Conservation (phyloP, 2,888 invertebrate species). For the Anorthoa munda region DNA sequence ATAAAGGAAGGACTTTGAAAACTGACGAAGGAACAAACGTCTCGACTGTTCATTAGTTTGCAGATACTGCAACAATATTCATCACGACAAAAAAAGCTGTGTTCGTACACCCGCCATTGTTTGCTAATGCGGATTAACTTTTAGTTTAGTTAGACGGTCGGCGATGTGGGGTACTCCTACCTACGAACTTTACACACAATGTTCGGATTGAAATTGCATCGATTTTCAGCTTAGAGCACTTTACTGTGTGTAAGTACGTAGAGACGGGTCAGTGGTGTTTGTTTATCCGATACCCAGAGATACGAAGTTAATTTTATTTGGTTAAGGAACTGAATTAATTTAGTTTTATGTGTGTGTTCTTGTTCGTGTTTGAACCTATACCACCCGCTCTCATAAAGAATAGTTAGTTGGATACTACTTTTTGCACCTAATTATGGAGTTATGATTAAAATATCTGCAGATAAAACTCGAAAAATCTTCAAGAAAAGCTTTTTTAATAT, state of each 20-base stretch:
- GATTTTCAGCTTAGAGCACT: slow-evolving; percentile 50
- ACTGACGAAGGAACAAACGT: not conserved
- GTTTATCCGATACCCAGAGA: slow-evolving; percentile 11
- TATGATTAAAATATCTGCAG: too few relatives aligned
- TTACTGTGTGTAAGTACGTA: slow-evolving; percentile 20
- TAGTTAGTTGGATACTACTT: not conserved
- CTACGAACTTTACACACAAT: slow-evolving; percentile 29
- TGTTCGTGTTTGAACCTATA: not conserved
- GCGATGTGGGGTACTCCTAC: slow-evolving; percentile 6
- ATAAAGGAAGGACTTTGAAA: not conserved
- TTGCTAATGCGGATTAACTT: slow-evolving; percentile 31
- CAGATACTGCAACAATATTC: slow-evolving; percentile 6
- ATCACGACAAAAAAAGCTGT: slow-evolving; percentile 8
- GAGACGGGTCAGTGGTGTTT: slow-evolving; percentile 35
- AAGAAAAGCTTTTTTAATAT: too few relatives aligned
- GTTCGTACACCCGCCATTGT: slow-evolving; percentile 9
- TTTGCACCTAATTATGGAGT: not conserved
- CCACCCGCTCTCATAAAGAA: not conserved
- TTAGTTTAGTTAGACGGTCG: slow-evolving; percentile 15
- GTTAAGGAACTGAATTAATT: slow-evolving; percentile 6
- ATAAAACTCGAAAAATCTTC: too few relatives aligned
- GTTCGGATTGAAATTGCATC: slow-evolving; percentile 54
- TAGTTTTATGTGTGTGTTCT: not conserved
- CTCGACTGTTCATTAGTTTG: not conserved
- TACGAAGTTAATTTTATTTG: slow-evolving; percentile 23